phyloP scores from a whole-genome alignment of 2,113 vertebrate species.

The Ophthalmolycus amberensis region DNA sequence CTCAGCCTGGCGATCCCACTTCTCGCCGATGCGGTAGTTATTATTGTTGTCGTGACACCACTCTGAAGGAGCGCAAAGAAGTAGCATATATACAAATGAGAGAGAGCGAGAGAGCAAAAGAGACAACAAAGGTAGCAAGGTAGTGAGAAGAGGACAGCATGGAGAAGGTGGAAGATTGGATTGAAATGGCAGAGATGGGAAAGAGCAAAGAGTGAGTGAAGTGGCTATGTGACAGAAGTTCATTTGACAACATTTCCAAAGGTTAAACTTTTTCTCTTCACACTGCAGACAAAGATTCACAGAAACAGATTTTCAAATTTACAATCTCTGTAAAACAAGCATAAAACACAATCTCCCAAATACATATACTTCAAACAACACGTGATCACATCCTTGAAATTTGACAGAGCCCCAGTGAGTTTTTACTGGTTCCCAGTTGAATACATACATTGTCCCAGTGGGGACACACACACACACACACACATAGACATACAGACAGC shows the following conservation, averaged over 20 bases:
- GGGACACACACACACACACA: background rate
- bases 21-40: conserved; percentile 94
- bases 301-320: background rate
- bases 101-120: background rate
- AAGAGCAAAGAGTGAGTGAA: background rate
- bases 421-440: background rate
- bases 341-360: background rate
- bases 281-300: background rate
- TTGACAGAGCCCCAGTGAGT: too few species aligned
- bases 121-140: background rate
- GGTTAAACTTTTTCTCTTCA: background rate
- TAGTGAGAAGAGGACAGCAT: background rate
- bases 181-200: background rate
- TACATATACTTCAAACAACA: background rate
- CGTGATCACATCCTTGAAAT: background rate
- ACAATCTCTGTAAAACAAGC: background rate
- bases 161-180: background rate
- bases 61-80: conserved; percentile 78
- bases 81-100: too few species aligned
- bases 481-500: conserved; percentile 3
- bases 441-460: conserved; percentile 13
- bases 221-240: conserved; percentile 4
- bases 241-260: conserved; percentile 1
- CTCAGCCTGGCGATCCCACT: conserved; percentile 93
- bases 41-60: conserved; percentile 96